These are phyloP conservation scores for Melanotaenia parkinsoni DNA, from an alignment of 2,797 vertebrate species.

Conservation along the genomic window DNA sequence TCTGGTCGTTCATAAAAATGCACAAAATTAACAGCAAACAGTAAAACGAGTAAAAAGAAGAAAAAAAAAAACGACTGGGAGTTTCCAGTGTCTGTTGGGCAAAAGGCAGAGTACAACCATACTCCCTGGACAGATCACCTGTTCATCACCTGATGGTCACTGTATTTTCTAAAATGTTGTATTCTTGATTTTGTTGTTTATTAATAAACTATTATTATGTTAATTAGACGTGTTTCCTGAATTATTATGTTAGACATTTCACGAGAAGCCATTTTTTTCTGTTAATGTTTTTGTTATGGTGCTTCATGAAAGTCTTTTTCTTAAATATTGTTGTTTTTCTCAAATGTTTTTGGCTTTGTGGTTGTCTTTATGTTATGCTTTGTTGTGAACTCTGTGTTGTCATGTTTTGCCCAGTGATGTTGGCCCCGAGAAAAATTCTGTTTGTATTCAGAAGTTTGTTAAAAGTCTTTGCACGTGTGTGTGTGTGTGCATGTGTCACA, in stretches of 20 bases:
- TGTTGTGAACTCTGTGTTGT: neutral
- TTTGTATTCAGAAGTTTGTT: neutral
- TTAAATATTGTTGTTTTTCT: neutral
- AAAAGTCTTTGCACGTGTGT: neutral
- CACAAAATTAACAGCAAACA: no score
- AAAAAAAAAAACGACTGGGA: no score
- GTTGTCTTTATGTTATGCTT: no score
- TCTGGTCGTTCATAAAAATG: no score
- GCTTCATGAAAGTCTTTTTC: neutral
- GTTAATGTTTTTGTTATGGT: neutral
- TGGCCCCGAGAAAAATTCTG: neutral
- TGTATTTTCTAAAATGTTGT: no score
- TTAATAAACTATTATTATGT: neutral
- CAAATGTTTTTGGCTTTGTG: no score
- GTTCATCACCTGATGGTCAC: no score
- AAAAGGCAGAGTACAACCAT: no score
- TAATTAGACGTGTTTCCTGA: neutral
- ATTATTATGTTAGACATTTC: neutral
- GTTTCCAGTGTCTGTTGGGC: no score
- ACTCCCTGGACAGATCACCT: no score
- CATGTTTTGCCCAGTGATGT: no score
- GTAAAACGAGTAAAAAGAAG: no score
- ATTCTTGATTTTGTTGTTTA: neutral
- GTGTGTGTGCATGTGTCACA: neutral
- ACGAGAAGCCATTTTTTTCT: neutral